phyloP scores from a whole-genome alignment of 2,113 vertebrate genomes.

The Stercorarius parasiticus region DNA sequence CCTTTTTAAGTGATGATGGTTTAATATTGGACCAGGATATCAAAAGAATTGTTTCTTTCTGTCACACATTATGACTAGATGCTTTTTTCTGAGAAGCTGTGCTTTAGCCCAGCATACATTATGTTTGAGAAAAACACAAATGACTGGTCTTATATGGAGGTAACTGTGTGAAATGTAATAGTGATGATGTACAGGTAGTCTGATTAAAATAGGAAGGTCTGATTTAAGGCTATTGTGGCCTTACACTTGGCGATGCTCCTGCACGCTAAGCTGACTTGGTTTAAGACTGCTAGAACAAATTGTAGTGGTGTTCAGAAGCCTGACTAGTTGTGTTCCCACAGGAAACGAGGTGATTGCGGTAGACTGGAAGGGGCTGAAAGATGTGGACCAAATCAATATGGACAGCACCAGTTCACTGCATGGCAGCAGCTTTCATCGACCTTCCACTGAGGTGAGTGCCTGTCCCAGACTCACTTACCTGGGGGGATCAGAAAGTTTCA shows the following conservation, averaged over 20 bases:
- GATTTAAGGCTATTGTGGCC: background rate
- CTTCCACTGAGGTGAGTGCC: conserved; percentile 77
- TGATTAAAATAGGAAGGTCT: background rate
- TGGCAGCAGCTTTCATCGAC: conserved; percentile 79
- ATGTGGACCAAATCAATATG: conserved; percentile 82
- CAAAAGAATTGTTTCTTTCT: background rate
- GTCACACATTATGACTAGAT: background rate
- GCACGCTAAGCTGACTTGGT: background rate
- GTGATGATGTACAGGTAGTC: background rate
- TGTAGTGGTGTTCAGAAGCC: background rate
- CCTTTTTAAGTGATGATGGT: background rate
- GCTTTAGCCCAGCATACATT: background rate
- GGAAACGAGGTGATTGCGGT: conserved; percentile 81
- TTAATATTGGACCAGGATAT: background rate
- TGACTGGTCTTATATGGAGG: background rate
- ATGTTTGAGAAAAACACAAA: background rate
- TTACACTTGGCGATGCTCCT: background rate
- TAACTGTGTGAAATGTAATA: background rate
- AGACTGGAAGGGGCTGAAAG: conserved; percentile 82
- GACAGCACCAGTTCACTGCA: conserved; percentile 82
- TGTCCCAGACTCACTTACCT: background rate
- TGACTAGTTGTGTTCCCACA: conserved; percentile 44
- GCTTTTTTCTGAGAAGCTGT: background rate
- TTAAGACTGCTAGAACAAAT: background rate
- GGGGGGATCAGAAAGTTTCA: background rate